These are phyloP conservation scores for Hybognathus amarus DNA, from an alignment of 2,797 vertebrate genomes.

Conservation along the genomic window DNA sequence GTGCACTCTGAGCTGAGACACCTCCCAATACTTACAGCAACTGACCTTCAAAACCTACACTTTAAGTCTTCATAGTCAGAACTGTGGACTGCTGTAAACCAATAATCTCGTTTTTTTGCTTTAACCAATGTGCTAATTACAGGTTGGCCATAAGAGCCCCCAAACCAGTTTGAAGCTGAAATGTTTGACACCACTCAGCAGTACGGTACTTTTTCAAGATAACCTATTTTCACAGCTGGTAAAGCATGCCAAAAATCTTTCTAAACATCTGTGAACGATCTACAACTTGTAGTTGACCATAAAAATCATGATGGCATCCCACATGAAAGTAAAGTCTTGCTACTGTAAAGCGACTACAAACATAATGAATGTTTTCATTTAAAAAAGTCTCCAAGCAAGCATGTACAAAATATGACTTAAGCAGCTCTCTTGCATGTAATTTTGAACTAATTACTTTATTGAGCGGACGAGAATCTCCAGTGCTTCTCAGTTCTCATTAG, in stretches of 20 bases:
- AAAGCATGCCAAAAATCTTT: too few relatives aligned
- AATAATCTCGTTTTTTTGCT: neutral
- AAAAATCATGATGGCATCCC: neutral
- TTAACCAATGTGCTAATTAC: constrained; percentile 11
- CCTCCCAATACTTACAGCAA: neutral
- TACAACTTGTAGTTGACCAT: neutral
- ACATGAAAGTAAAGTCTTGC: neutral
- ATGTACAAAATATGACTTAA: neutral
- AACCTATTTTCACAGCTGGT: neutral
- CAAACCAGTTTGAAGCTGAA: neutral
- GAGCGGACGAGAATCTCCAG: neutral
- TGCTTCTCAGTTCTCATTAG: neutral
- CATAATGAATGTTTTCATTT: neutral
- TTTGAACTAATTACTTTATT: constrained; percentile 9
- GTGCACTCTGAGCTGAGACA: neutral
- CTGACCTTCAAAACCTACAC: neutral
- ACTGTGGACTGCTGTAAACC: neutral
- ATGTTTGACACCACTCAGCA: neutral
- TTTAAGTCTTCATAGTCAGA: constrained; percentile 5
- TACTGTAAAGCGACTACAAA: neutral
- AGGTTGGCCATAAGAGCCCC: neutral
- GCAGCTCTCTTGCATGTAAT: neutral
- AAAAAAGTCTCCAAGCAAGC: neutral
- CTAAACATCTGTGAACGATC: neutral
- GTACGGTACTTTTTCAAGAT: neutral